A percentile compares a stretch with the other conserved stretches of the same genome.
These are phyloP conservation scores for Andrena flavipes DNA, from an alignment of 2,888 invertebrate species.

Conservation along the genomic window DNA sequence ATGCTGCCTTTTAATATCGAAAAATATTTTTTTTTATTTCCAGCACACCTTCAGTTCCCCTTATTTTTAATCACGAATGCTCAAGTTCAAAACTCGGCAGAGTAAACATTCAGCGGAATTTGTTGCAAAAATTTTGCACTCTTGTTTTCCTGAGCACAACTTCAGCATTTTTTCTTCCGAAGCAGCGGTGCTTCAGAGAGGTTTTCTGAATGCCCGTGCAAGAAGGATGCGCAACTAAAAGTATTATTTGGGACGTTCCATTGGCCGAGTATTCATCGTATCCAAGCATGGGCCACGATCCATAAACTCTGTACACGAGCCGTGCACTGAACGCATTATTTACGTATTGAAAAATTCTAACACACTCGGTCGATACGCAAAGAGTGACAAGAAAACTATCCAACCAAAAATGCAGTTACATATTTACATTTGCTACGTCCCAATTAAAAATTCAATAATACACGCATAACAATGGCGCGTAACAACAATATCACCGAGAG, in stretches of 20 bases:
- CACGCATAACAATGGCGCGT: too few species aligned
- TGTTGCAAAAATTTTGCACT: background rate
- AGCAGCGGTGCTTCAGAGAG: background rate
- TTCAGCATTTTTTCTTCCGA: background rate
- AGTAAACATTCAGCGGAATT: background rate
- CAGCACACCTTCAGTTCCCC: too few species aligned
- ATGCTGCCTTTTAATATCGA: too few species aligned
- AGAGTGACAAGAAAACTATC: too few species aligned
- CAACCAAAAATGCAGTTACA: too few species aligned
- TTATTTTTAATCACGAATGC: too few species aligned
- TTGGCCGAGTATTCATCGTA: conserved; percentile 81
- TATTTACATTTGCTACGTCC: too few species aligned
- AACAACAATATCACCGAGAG: too few species aligned
- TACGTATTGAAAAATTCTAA: conserved; percentile 44
- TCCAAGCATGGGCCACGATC: conserved; percentile 79
- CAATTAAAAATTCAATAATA: background rate
- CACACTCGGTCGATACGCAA: background rate
- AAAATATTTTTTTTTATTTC: too few species aligned
- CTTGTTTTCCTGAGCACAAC: background rate
- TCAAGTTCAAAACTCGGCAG: background rate
- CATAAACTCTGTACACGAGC: conserved; percentile 77
- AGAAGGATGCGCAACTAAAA: conserved; percentile 78
- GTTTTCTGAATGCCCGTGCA: conserved; percentile 41
- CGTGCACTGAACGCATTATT: conserved; percentile 67
- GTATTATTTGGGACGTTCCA: conserved; percentile 83